Evolutionary conservation across 2,888 invertebrate species (phyloP).

Genomic region (Tineola bisselliella): DNA sequence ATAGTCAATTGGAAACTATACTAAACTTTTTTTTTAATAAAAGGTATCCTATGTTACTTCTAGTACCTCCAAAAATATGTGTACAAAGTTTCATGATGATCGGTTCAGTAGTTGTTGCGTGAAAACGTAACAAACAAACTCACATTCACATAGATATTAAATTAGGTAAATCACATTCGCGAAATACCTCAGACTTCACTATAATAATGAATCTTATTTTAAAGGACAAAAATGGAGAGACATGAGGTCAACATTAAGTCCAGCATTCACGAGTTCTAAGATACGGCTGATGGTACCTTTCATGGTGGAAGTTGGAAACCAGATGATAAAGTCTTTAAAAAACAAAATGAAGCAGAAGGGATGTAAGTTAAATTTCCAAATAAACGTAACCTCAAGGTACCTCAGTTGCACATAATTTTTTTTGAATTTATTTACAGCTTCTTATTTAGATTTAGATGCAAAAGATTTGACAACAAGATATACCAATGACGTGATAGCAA

Average conservation of each 20-base stretch:
- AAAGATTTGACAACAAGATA: constrained; percentile 61
- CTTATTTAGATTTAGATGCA: constrained; percentile 26
- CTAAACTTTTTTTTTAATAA: too few relatives aligned
- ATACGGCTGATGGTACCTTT: constrained; percentile 50
- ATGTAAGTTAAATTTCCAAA: constrained; percentile 23
- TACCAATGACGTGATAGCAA: constrained; percentile 70
- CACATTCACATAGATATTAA: too few relatives aligned
- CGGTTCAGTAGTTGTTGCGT: too few relatives aligned
- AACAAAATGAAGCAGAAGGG: constrained; percentile 22
- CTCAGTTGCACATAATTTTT: not conserved
- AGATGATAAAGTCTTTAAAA: constrained; percentile 29
- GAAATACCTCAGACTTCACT: too few relatives aligned
- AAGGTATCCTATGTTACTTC: too few relatives aligned
- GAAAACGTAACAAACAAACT: too few relatives aligned
- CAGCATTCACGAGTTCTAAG: constrained; percentile 62
- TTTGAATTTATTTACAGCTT: not conserved
- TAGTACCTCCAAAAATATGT: too few relatives aligned
- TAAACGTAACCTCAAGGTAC: not conserved
- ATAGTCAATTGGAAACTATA: too few relatives aligned
- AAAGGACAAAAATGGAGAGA: constrained; percentile 47
- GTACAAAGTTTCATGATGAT: too few relatives aligned
- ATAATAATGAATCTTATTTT: too few relatives aligned
- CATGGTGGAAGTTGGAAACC: constrained; percentile 46
- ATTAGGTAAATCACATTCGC: too few relatives aligned
- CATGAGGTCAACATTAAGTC: constrained; percentile 53